Evolutionary conservation across 2,888 invertebrate genomes (phyloP).

Genomic region (Monopis laevigella): DNA sequence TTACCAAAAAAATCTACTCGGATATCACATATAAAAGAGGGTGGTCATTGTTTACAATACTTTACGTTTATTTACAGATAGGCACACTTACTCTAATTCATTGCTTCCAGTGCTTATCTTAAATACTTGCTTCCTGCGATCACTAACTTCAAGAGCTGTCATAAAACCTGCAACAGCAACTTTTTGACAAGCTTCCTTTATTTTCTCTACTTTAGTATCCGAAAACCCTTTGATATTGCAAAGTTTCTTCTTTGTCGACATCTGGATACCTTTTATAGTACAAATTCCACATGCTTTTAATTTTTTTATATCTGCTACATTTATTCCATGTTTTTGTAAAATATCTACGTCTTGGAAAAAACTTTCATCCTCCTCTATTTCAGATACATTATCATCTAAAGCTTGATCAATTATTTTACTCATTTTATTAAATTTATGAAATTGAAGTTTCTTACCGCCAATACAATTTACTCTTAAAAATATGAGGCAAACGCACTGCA

Average conservation of each 20-base stretch:
- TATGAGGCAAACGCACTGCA: too few relatives aligned
- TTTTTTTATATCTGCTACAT: constrained; percentile 80
- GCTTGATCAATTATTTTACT: constrained; percentile 44
- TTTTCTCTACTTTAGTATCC: constrained; percentile 80
- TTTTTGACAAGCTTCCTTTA: constrained; percentile 80
- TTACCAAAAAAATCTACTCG: too few relatives aligned
- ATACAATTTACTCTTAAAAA: too few relatives aligned
- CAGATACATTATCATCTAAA: constrained; percentile 49
- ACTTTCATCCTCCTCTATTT: constrained; percentile 71
- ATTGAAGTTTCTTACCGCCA: too few relatives aligned
- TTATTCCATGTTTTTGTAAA: constrained; percentile 68
- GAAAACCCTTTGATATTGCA: constrained; percentile 79
- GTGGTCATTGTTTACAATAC: too few relatives aligned
- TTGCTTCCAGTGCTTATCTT: constrained; percentile 72
- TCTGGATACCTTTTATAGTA: constrained; percentile 83
- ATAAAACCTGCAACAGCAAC: constrained; percentile 72
- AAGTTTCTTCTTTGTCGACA: constrained; percentile 79
- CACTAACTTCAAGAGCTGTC: constrained; percentile 78
- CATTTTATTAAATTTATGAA: background rate
- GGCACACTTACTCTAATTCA: constrained; percentile 75
- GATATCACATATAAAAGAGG: too few relatives aligned
- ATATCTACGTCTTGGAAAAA: constrained; percentile 81
- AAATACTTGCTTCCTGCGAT: constrained; percentile 77
- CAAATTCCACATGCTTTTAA: constrained; percentile 80
- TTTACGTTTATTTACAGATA: too few relatives aligned